Conservation (phyloP, 2,888 invertebrate genomes). For the Drosophila melanocephala region DNA sequence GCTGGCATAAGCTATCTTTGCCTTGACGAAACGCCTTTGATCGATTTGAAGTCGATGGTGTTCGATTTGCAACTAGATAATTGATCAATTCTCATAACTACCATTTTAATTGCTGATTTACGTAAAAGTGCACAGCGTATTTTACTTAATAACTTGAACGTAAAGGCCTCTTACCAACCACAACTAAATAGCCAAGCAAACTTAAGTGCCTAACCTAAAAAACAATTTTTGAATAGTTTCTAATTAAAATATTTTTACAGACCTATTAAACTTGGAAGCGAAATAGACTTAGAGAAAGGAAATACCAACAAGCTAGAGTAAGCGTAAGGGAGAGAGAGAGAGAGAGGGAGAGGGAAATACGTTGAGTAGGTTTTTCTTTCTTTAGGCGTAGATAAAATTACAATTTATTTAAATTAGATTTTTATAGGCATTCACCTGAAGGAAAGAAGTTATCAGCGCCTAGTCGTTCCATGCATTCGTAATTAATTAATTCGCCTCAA, state of each 20-base stretch:
- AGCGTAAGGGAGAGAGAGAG: background rate
- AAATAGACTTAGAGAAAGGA: slow-evolving; percentile 5
- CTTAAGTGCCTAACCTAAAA: slow-evolving; percentile 47
- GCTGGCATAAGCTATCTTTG: background rate
- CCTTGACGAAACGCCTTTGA: background rate
- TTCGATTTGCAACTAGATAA: background rate
- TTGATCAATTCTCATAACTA: slow-evolving; percentile 3
- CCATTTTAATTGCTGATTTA: background rate
- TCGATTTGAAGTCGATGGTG: background rate
- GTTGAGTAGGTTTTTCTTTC: slow-evolving; percentile 39
- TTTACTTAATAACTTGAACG: slow-evolving; percentile 5
- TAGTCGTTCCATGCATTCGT: slow-evolving; percentile 74
- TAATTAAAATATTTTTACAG: slow-evolving; percentile 70
- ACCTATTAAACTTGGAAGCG: slow-evolving; percentile 34
- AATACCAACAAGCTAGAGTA: background rate
- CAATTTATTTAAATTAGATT: slow-evolving; percentile 74
- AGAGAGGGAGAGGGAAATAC: background rate
- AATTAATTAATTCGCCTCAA: slow-evolving; percentile 82
- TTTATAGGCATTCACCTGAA: slow-evolving; percentile 71
- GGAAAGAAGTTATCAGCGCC: slow-evolving; percentile 45
- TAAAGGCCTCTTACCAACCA: slow-evolving; percentile 16
- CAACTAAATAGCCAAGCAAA: slow-evolving; percentile 25
- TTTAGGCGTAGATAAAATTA: slow-evolving; percentile 66
- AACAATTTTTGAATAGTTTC: slow-evolving; percentile 71
- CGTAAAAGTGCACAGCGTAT: slow-evolving; percentile 2